Base-by-base conservation (phyloP, 2,113 vertebrate species). In the Gavia stellata region DNA sequence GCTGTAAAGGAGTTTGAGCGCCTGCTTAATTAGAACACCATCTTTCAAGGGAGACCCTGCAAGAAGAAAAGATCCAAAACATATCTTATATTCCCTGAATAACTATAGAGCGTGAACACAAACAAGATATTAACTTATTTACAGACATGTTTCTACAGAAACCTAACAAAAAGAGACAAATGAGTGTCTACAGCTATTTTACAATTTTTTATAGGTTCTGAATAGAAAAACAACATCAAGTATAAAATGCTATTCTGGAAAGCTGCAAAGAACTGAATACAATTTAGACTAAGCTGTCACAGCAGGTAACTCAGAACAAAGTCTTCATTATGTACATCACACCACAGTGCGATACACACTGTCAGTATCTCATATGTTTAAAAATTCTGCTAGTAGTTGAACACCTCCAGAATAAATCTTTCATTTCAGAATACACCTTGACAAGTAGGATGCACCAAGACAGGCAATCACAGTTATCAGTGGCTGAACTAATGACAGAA, bases 1-100 rank as follows among this genome's bases (percentile, higher is more conserved):
- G 70, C 44, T 77, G 91, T 93, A 96, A 17, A 97, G 94, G 15
- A 98, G 49, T 38, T 81, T 90, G 63, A 98, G 84, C 0, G 95
- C 97, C 18, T 91, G 94, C 38, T 95, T 97, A 26, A 97, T 59
- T 10, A 97, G 81, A 62, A 93, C 8, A 7, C 10, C 17, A 11
- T 28, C 61, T 52, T 84, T 98, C 92, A 98, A n/a, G 18, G 90
- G 95, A 87, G 62, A 5, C 3, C 95, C 97, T 98, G 93, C 18
- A 93, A 72, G 71, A 89, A 71, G 10, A 55, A 59, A 42, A 34
- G 50, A 55, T 2, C 68, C 47, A 67, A 65, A 56, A 2, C 8
- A 28, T 5, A 18, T 13, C 36, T 75, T 24, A 2, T 5, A 78
- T 21, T 40, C 12, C 45, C n/a, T 19, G 12, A 55, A 14, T 1